Percentiles rank a stretch among this genome's conserved stretches.
Evolutionary conservation across 2,888 invertebrate species (phyloP).

Genomic region (Amorpha juglandis): DNA sequence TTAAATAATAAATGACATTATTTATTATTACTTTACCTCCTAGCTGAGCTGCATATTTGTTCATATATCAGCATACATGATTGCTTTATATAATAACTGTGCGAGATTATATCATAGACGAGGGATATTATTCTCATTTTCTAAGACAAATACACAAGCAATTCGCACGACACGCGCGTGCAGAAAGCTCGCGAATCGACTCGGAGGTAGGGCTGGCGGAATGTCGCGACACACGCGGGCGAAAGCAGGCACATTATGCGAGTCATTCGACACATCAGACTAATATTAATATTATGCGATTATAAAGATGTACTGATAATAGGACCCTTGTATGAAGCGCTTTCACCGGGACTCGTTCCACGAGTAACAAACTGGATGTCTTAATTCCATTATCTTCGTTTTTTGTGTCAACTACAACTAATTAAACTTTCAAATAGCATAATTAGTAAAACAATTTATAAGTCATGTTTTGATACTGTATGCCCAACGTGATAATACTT

Average conservation of each 20-base stretch:
- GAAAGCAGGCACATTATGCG: constrained; percentile 28
- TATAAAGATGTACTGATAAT: constrained; percentile 13
- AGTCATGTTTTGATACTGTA: no score
- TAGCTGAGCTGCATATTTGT: no score
- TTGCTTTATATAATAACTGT: no score
- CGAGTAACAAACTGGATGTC: background rate
- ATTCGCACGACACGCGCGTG: background rate
- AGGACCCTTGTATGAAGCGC: background rate
- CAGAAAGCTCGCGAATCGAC: constrained; percentile 9
- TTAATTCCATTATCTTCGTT: background rate
- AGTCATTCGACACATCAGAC: constrained; percentile 5
- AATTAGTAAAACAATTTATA: background rate
- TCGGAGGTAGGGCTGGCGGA: constrained; percentile 14
- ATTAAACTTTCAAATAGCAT: background rate
- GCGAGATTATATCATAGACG: background rate
- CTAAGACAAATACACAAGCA: background rate
- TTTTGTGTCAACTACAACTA: background rate
- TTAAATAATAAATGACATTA: no score
- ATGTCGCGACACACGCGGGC: constrained; percentile 22
- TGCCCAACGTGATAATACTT: no score
- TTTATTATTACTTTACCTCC: no score
- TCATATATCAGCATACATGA: no score
- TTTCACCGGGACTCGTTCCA: constrained; percentile 1
- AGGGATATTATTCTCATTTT: background rate
- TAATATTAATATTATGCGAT: constrained; percentile 26